A percentile compares a stretch with the other conserved stretches of the same genome.
Evolutionary conservation across 2,113 vertebrate species (phyloP).

Genomic region (Thalassarche chlororhynchos): DNA sequence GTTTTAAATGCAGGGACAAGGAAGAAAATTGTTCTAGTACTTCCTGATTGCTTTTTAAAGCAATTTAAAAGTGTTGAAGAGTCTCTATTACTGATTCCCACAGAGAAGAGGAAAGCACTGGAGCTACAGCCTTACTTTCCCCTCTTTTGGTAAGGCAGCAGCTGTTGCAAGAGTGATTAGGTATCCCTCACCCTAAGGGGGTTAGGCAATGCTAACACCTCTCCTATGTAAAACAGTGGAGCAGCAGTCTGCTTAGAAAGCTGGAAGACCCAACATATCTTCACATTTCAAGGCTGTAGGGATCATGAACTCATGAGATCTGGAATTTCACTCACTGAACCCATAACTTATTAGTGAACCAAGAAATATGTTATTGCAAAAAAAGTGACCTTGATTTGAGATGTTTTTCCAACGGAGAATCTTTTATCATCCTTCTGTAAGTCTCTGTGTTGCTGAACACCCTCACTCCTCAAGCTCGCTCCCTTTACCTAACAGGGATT

Average conservation of each 20-base stretch:
- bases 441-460: background rate
- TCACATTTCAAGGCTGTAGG: background rate
- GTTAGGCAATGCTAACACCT: background rate
- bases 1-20: background rate
- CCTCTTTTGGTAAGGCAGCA: background rate
- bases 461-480: background rate
- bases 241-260: background rate
- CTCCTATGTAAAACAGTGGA: background rate
- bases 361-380: background rate
- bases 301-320: background rate
- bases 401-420: background rate
- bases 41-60: background rate
- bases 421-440: background rate
- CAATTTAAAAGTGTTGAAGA: background rate
- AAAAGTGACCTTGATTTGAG: background rate
- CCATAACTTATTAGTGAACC: background rate
- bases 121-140: background rate
- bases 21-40: background rate
- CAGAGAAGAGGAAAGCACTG: background rate
- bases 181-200: background rate
- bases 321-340: background rate
- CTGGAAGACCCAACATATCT: background rate
- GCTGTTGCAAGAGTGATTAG: background rate
- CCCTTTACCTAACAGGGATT: background rate
- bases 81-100: background rate